Base-by-base conservation (phyloP, 2,888 invertebrate species). In the Apotomis betuletana region DNA sequence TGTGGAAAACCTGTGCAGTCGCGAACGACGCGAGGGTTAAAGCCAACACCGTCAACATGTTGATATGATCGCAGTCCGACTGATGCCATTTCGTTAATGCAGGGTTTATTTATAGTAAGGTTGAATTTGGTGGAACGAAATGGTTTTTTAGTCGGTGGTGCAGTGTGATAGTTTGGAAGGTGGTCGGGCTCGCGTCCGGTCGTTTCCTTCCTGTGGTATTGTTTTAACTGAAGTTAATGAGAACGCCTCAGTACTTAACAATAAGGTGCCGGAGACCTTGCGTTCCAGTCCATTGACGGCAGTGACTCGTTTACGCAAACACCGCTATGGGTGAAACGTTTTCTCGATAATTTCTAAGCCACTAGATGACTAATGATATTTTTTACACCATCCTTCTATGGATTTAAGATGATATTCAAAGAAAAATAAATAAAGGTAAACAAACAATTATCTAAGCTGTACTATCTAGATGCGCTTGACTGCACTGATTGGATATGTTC, bases 171-270 rank as follows among this genome's bases (percentile, higher is more conserved):
- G 90, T 92, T 91, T 90, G 89, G 83, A 82, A 78, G 78, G 59
- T 72, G 78, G 83, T 81, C 80, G 84, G 82, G 84, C 81, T 83
- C 83, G 84, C 80, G 83, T 87, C 88, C 87, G 86, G 87, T 89
- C 78, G 89, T 91, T 90, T 89, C 90, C 92, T 92, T 92, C 93
- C 92, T 91, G 91, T 87, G 88, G 88, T 91, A 93, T 93, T 93
- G 93, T 93, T 89, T 89, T 84, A 83, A 92, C 88, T 91, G 88
- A 79, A 83, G 81, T 83, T 90, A 93, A 91, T 91, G 89, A 88
- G 89, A 90, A 90, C 91, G 87, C 81, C 83, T 85, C 87, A 78
- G 83, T 83, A 87, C 89, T 87, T 87, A 87, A 92, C 91, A 92
- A 92, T 91, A 85, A 83, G 83, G 83, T 83, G 85, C 85, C 87